These are phyloP conservation scores for Heliconius sara DNA, from an alignment of 2,888 invertebrate genomes.

Conservation along the genomic window DNA sequence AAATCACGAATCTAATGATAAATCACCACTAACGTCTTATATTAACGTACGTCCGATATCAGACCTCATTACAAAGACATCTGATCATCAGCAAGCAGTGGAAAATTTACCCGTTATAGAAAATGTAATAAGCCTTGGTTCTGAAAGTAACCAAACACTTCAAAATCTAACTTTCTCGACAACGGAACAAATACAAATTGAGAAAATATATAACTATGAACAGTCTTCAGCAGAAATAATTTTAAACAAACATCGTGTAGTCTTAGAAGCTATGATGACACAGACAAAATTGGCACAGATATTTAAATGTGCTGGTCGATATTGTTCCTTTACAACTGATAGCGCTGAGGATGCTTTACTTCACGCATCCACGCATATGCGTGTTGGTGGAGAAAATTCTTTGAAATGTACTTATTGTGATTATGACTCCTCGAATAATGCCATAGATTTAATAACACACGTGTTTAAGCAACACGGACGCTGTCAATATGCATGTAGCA, in stretches of 20 bases:
- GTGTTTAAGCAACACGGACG: constrained; percentile 85
- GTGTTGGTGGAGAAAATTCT: constrained; percentile 69
- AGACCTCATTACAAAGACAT: constrained; percentile 62
- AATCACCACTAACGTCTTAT: constrained; percentile 47
- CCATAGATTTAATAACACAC: constrained; percentile 81
- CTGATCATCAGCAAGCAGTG: constrained; percentile 27
- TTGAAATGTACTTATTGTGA: constrained; percentile 85
- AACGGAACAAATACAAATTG: constrained; percentile 45
- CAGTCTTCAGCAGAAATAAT: constrained; percentile 68
- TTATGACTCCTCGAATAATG: constrained; percentile 64
- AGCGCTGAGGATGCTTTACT: constrained; percentile 66
- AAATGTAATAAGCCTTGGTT: constrained; percentile 82
- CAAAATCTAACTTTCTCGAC: constrained; percentile 51
- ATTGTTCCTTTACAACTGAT: constrained; percentile 71
- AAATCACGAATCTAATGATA: not conserved
- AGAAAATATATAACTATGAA: constrained; percentile 62
- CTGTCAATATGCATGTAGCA: constrained; percentile 85
- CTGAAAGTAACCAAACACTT: constrained; percentile 48
- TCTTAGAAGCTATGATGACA: constrained; percentile 78
- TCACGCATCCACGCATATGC: constrained; percentile 72
- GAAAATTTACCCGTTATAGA: constrained; percentile 73
- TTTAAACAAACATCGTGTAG: constrained; percentile 68
- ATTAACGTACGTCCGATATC: constrained; percentile 74
- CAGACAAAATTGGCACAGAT: constrained; percentile 73
- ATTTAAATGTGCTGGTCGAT: constrained; percentile 77